phyloP scores from a whole-genome alignment of 37 sponge, comb jelly and placozoan species.

The Ianthella basta region DNA sequence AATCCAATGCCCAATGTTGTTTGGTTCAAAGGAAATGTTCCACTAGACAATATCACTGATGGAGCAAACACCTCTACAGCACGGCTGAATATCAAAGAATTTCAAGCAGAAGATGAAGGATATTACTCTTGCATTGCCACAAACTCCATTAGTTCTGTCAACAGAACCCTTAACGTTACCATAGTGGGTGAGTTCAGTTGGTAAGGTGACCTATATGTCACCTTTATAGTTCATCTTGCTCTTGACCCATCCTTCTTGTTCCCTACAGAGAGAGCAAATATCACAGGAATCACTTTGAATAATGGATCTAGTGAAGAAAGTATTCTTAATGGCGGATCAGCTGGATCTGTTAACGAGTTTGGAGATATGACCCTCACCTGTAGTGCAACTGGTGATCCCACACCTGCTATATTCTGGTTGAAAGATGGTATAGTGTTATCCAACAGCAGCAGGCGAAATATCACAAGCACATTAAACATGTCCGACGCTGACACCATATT shows the following conservation, averaged over 20 bases:
- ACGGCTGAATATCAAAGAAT: not conserved
- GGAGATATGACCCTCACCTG: not conserved
- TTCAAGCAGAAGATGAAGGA: not conserved
- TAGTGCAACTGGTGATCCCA: slow-evolving; percentile 1
- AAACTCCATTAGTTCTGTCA: not conserved
- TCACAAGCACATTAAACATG: no score
- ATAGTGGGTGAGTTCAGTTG: not conserved
- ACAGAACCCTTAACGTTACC: not conserved
- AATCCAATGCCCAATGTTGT: not conserved
- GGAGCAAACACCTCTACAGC: not conserved
- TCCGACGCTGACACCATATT: not conserved
- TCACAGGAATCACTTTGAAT: not conserved
- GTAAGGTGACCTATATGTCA: no score
- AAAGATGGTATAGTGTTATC: not conserved
- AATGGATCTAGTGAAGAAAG: no score
- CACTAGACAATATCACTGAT: not conserved
- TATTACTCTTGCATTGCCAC: not conserved
- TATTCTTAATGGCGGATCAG: not conserved
- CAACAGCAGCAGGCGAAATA: no score
- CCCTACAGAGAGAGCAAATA: slow-evolving; percentile 18
- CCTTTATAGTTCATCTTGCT: not conserved
- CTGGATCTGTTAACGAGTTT: not conserved
- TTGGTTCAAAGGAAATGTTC: not conserved
- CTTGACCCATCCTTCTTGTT: not conserved
- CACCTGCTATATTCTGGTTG: slow-evolving; percentile 10